phyloP scores from a whole-genome alignment of 1,140 invertebrate genomes.

The Ectropis grisescens region DNA sequence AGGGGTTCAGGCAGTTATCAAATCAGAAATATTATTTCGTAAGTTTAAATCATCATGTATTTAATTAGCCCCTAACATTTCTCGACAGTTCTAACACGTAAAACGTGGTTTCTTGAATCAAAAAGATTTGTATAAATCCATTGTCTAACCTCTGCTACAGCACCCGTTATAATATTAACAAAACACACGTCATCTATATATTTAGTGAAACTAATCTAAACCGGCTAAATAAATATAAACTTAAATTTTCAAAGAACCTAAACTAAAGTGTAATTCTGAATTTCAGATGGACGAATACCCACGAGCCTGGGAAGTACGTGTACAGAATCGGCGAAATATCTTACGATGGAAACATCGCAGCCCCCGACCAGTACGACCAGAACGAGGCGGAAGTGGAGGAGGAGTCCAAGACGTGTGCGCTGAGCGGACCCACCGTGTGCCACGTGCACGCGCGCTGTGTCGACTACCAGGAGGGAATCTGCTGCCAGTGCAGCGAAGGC shows the following conservation, averaged over 20 bases:
- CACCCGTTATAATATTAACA: too few relatives aligned
- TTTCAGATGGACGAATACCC: conserved; percentile 87
- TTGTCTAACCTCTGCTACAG: neutral
- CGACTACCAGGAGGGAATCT: conserved; percentile 87
- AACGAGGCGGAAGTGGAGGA: conserved; percentile 47
- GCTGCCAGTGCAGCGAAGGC: conserved; percentile 85
- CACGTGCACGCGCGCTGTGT: conserved; percentile 86
- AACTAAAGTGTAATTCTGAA: too few relatives aligned
- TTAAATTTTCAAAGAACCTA: too few relatives aligned
- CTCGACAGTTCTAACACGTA: too few relatives aligned
- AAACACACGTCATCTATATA: too few relatives aligned
- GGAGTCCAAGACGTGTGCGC: conserved; percentile 68
- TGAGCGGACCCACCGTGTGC: conserved; percentile 76
- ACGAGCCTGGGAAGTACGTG: conserved; percentile 86
- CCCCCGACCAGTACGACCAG: conserved; percentile 74
- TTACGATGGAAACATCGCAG: conserved; percentile 72
- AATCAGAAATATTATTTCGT: conserved; percentile 70
- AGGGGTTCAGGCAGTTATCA: conserved; percentile 91
- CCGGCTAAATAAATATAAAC: too few relatives aligned
- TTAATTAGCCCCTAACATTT: neutral
- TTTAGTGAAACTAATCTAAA: too few relatives aligned
- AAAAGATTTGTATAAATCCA: neutral
- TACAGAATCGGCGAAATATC: conserved; percentile 82
- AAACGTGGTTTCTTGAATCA: neutral
- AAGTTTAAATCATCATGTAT: conserved; percentile 23